Base-by-base conservation (phyloP, 2,113 vertebrate species). In the Alethe castanea region DNA sequence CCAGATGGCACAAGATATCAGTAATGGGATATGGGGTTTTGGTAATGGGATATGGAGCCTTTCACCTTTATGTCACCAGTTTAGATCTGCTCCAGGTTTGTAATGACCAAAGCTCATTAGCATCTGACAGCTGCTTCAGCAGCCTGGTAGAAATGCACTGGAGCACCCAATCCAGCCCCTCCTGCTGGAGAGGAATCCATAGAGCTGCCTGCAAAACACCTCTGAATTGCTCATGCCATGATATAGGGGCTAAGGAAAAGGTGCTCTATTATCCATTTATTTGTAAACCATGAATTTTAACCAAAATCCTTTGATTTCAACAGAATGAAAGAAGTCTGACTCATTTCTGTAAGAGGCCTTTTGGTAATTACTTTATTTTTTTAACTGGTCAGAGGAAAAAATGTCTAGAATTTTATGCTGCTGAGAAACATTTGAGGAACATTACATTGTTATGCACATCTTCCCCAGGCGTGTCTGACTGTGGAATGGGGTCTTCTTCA, bases 1-100 rank as follows among this genome's bases (percentile, higher is more conserved):
- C 92, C 95, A 97, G 84, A 95, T 96, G 93, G 92, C 81, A 95
- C 69, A 84, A 86, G 88, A 94, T 79, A 93, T 77, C 90, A 80
- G 96, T 95, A 97, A 97, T 54, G 35, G 86, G 91, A 97, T 95
- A 97, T 56, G 72, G 74, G 73, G 65, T 73, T 95, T 95, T 95
- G 78, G 95, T 96, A 97, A 97, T 50, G 56, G 79, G 92, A 96
- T 94, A 96, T 69, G 81, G 74, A 76, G 52, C 90, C 94, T 95
- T 97, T 96, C 96, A 94, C 95, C 93, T 97, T 97, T 93, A 91
- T 95, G 92, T 97, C 95, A 91, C 84, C 74, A 82, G 79, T 95
- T 96, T 95, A 95, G 81, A 85, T 92, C 94, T 91, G 72, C 88
- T 96, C 45, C 95, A 95, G 86, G 90, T 94, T 90, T 92, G 76